Evolutionary conservation across 2,113 vertebrate species (phyloP), one percentile per base, ranked within the genome.

Genomic region (Gymnogyps californianus): DNA sequence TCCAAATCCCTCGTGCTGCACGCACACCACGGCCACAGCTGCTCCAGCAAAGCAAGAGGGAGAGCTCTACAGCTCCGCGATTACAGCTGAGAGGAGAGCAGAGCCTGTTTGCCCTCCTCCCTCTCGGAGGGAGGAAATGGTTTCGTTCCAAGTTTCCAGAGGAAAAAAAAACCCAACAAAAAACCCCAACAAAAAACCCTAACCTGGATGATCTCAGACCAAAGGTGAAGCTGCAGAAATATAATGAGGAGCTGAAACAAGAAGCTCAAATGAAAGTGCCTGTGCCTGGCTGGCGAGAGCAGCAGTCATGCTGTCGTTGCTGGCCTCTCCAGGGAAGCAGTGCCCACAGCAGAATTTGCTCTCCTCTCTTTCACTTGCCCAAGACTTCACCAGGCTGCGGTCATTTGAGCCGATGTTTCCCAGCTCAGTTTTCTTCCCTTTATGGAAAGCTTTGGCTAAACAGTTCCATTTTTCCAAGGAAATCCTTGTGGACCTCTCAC

Each of bases 181-280:
- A 34, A 44, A 29, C 31, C 20, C 1, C 59, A 14, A 20, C 51
- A 31, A 29, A 57, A n/a, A 67, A 44, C 67, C 65, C 80, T 89
- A 94, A 89, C 93, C 95, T 80, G 70, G 42, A n/a, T 89, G 93
- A 79, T 91, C 93, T 91, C 81, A 58, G 93, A 90, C 15, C 91
- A 96, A 95, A 96, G 96, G 97, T 94, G 96, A 96, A 97, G 83
- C 84, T 89, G 87, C 64, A 94, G 89, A 91, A 91, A 95, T 77
- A 93, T 94, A 96, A 95, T 83, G 96, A 97, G 97, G 93, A 92
- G 91, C 91, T 84, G 92, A 78, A 89, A 93, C 0, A 0, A 84
- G 90, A 31, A 83, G 86, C 80, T 93, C 31, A n/a, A 69, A 70
- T 14, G 78, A 49, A 44, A 93, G 91, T 1, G 83, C 26, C 77